Evolutionary conservation across 2,888 invertebrate species (phyloP).

Genomic region (Folsomia candida): DNA sequence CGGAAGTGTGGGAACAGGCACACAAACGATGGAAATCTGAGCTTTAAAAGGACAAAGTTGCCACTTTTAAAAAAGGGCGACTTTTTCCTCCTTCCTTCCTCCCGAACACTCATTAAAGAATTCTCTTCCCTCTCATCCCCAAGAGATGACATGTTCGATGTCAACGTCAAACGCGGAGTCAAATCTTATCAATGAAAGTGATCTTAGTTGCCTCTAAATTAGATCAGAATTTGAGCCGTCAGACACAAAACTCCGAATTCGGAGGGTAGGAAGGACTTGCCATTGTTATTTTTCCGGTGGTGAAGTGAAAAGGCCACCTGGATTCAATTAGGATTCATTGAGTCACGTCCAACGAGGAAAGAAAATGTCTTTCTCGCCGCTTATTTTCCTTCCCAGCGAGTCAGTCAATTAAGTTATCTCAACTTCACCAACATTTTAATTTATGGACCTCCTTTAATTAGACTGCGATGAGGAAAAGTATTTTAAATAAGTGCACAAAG

Average conservation of each 20-base stretch:
- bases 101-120: conserved; percentile 17
- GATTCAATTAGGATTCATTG: conserved; percentile 2
- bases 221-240: not conserved
- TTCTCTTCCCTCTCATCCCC: conserved; percentile 8
- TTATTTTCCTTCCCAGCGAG: too few species aligned
- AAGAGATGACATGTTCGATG: conserved; percentile 10
- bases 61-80: too few species aligned
- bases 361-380: not conserved
- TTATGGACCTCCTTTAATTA: not conserved
- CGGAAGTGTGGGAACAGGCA: too few species aligned
- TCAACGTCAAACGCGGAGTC: conserved; percentile 15
- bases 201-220: conserved; percentile 9
- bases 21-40: too few species aligned
- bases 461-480: not conserved
- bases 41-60: too few species aligned
- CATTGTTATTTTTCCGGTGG: too few species aligned
- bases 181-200: conserved; percentile 15
- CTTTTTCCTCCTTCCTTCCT: too few species aligned
- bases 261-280: not conserved
- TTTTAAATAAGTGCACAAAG: not conserved
- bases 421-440: not conserved
- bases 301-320: not conserved
- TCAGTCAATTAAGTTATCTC: not conserved
- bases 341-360: not conserved
- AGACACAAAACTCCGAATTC: not conserved